phyloP scores from a whole-genome alignment of 2,797 vertebrate genomes.

The Philypnodon macrostomus region DNA sequence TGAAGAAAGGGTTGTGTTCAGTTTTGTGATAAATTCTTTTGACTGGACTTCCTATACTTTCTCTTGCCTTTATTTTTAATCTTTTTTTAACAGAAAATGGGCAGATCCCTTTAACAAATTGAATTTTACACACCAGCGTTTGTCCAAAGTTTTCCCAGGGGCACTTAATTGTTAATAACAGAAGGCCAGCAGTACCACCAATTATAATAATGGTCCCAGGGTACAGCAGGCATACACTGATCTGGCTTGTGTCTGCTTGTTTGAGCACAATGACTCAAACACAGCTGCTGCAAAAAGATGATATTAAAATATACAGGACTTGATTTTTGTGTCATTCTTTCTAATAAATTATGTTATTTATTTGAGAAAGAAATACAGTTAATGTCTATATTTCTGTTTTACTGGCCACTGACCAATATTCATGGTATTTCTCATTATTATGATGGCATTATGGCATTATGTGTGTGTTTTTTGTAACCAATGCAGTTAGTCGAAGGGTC shows the following conservation, averaged over 20 bases:
- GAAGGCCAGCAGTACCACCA: conserved; percentile 53
- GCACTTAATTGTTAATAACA: conserved; percentile 54
- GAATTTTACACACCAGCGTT: conserved; percentile 41
- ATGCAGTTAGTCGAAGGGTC: no score
- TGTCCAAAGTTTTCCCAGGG: conserved; percentile 46
- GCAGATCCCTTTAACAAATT: conserved; percentile 53
- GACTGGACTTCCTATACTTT: conserved; percentile 3
- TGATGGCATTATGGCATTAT: no score
- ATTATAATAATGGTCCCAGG: conserved; percentile 63
- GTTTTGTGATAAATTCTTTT: neutral
- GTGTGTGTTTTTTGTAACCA: no score
- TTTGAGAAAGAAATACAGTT: no score
- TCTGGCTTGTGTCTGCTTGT: conserved; percentile 63
- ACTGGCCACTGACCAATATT: no score
- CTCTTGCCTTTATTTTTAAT: conserved; percentile 1
- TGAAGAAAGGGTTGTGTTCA: conserved; percentile 23
- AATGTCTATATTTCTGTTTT: no score
- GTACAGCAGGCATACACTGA: conserved; percentile 40
- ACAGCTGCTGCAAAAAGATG: conserved; percentile 54
- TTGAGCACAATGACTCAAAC: conserved; percentile 36
- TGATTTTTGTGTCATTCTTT: neutral
- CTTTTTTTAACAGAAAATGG: conserved; percentile 41
- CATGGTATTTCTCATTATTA: no score
- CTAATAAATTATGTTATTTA: neutral
- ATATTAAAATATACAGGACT: no score